Conservation (phyloP, 2,113 vertebrate genomes). For the Myrmophylax atrothorax region DNA sequence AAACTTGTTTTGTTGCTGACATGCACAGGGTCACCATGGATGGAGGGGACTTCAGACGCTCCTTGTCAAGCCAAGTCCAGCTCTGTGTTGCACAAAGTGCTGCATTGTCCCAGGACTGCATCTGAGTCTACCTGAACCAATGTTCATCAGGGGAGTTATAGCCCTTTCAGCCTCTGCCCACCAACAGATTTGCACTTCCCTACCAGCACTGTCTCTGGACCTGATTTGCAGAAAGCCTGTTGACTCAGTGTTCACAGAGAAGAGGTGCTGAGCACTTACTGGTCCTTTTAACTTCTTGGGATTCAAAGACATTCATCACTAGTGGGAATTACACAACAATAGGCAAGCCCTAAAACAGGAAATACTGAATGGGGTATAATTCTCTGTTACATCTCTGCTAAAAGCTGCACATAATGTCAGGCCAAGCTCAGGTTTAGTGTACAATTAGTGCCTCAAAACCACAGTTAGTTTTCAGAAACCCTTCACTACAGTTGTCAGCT, state of each 20-base stretch:
- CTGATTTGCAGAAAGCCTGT: neutral
- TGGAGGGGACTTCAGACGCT: neutral
- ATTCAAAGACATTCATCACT: neutral
- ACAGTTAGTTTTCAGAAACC: neutral
- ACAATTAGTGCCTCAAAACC: neutral
- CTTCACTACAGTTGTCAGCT: neutral
- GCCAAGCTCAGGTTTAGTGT: neutral
- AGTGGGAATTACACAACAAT: neutral
- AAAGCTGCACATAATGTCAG: neutral
- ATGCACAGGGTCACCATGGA: neutral
- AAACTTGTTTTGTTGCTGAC: neutral
- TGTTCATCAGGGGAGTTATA: accelerated
- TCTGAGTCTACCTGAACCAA: neutral
- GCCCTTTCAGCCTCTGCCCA: neutral
- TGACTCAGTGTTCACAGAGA: neutral
- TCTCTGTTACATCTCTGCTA: neutral
- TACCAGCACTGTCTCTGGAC: neutral
- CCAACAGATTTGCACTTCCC: neutral
- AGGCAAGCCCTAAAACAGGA: neutral
- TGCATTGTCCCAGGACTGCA: neutral
- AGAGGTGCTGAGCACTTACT: neutral
- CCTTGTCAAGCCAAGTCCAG: neutral
- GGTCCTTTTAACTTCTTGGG: neutral
- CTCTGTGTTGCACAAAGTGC: neutral
- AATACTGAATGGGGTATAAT: neutral